Conservation (phyloP, 2,797 vertebrate genomes). For the Oreonectes daqikongensis region DNA sequence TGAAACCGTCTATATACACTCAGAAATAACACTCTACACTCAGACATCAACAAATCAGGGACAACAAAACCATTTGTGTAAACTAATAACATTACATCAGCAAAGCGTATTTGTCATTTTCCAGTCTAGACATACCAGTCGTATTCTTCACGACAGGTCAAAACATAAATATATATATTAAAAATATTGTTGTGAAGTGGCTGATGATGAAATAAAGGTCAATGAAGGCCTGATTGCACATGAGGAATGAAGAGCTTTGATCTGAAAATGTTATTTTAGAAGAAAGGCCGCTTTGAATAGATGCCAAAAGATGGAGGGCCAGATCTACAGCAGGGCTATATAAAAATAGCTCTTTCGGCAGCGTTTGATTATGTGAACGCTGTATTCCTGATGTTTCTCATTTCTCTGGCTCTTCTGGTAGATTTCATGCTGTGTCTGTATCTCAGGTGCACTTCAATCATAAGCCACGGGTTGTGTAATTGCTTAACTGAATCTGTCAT, state of each 20-base stretch:
- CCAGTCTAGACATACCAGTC: not conserved
- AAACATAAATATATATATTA: slow-evolving; percentile 4
- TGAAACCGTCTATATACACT: too few species aligned
- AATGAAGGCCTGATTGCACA: slow-evolving; percentile 35
- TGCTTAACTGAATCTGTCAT: slow-evolving; percentile 8
- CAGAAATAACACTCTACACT: too few species aligned
- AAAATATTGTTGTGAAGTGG: slow-evolving; percentile 1
- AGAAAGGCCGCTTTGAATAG: slow-evolving; percentile 11
- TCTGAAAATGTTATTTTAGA: slow-evolving; percentile 47
- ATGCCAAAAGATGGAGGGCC: slow-evolving; percentile 45
- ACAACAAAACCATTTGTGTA: not conserved
- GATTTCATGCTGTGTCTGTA: slow-evolving; percentile 33
- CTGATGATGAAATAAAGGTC: slow-evolving; percentile 29
- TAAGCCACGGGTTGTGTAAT: slow-evolving; percentile 31
- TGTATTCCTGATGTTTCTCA: slow-evolving; percentile 45
- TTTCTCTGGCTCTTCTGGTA: slow-evolving; percentile 24
- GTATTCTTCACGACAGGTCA: not conserved
- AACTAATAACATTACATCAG: slow-evolving; percentile 24
- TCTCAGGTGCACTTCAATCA: slow-evolving; percentile 30
- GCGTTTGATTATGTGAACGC: slow-evolving; percentile 40
- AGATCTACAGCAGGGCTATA: slow-evolving; percentile 28
- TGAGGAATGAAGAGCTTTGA: slow-evolving; percentile 38
- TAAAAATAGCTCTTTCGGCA: slow-evolving; percentile 54
- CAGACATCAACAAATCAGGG: not conserved
- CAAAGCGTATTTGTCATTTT: slow-evolving; percentile 10